A percentile compares a stretch with the other conserved stretches of the same genome.
These are phyloP conservation scores for Leuctra nigra DNA, from an alignment of 2,888 invertebrate genomes.

Conservation along the genomic window DNA sequence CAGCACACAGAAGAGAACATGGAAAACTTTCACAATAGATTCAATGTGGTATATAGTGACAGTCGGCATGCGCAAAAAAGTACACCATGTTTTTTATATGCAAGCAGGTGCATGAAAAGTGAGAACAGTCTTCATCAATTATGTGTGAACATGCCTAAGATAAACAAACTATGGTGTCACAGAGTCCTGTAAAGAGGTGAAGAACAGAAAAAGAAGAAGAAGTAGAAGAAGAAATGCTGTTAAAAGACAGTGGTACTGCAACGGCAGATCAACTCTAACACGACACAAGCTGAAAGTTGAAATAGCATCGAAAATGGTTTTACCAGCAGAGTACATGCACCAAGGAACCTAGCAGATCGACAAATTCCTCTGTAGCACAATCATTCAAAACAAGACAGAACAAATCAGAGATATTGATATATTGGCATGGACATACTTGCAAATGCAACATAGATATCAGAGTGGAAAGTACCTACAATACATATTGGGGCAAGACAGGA, in stretches of 20 bases:
- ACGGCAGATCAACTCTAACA: background rate
- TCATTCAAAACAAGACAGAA: too few species aligned
- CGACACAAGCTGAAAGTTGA: background rate
- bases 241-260: background rate
- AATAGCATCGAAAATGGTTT: conserved; percentile 2
- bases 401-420: too few species aligned
- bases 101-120: background rate
- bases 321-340: too few species aligned
- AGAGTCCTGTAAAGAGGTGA: too few species aligned
- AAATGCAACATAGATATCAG: too few species aligned
- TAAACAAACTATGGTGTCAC: background rate
- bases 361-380: too few species aligned
- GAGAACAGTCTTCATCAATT: background rate
- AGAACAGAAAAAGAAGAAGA: too few species aligned
- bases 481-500: too few species aligned
- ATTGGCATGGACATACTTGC: too few species aligned
- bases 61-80: background rate
- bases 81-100: background rate
- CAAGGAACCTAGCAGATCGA: too few species aligned
- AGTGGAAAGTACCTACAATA: too few species aligned
- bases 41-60: background rate
- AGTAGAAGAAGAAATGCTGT: background rate
- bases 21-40: background rate
- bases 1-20: conserved; percentile 6
- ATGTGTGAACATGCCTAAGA: background rate